Conservation (phyloP, 2,888 invertebrate genomes). For the Cataglyphis albicans region DNA sequence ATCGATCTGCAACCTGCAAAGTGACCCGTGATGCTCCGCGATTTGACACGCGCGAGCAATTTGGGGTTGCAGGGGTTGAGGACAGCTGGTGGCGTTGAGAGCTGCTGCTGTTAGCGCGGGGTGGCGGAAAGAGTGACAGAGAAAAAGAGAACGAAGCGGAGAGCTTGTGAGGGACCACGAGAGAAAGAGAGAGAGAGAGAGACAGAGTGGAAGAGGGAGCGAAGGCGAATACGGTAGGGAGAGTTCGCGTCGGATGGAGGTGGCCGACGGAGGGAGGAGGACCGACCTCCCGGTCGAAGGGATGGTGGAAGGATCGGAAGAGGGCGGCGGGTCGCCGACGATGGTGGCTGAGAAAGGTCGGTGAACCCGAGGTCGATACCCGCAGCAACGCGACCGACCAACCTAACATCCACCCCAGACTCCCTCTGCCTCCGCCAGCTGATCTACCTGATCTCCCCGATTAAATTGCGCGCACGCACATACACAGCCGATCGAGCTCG, state of each 20-base stretch:
- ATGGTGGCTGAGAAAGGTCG: conserved; percentile 81
- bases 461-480: conserved; percentile 70
- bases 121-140: conserved; percentile 59
- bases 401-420: conserved; percentile 79
- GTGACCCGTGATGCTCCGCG: conserved; percentile 55
- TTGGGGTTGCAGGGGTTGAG: conserved; percentile 68
- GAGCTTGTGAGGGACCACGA: conserved; percentile 35
- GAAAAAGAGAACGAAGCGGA: conserved; percentile 48
- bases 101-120: conserved; percentile 69
- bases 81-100: conserved; percentile 76
- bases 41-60: conserved; percentile 58
- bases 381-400: conserved; percentile 75
- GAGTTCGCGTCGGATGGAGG: conserved; percentile 57
- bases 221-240: conserved; percentile 58
- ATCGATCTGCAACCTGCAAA: conserved; percentile 55
- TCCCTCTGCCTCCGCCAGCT: conserved; percentile 75
- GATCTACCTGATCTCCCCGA: conserved; percentile 77
- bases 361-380: conserved; percentile 84
- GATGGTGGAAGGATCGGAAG: conserved; percentile 71
- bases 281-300: conserved; percentile 55
- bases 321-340: conserved; percentile 73
- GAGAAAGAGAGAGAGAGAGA: conserved; percentile 49
- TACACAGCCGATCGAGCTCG: conserved; percentile 6
- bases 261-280: conserved; percentile 57
- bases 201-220: conserved; percentile 57